Evolutionary conservation across 1,140 invertebrate genomes (phyloP).

Genomic region (Drosophila tristis): DNA sequence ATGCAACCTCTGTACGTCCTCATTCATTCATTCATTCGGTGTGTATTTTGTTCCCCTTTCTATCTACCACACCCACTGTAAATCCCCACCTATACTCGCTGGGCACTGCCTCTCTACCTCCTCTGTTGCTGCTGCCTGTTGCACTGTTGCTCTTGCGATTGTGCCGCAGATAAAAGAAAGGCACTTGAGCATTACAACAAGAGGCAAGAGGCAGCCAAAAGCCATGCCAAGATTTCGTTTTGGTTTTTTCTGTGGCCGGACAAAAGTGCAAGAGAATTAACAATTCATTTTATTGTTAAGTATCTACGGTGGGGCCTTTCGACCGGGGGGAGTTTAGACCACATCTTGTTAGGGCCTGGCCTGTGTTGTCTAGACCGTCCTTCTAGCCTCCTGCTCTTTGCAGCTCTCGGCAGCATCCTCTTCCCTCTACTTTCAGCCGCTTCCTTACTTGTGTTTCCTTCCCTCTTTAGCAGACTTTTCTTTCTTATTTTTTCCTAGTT

Average conservation of each 20-base stretch:
- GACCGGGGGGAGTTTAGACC: constrained; percentile 39
- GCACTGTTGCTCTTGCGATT: constrained; percentile 51
- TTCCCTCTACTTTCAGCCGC: too few relatives aligned
- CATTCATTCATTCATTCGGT: too few relatives aligned
- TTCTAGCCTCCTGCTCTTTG: background rate
- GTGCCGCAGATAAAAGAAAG: constrained; percentile 79
- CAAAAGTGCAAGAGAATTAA: constrained; percentile 79
- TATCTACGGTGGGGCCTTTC: constrained; percentile 37
- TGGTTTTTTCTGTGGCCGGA: constrained; percentile 12
- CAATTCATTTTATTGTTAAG: constrained; percentile 83
- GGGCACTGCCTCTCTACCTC: constrained; percentile 5
- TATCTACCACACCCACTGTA: too few relatives aligned
- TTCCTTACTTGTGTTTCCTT: too few relatives aligned
- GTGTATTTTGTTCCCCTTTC: background rate
- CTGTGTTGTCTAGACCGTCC: too few relatives aligned
- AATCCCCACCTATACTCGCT: background rate
- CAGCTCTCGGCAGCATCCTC: constrained; percentile 9
- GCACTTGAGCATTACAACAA: constrained; percentile 75
- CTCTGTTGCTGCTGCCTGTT: constrained; percentile 17
- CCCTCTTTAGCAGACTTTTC: too few relatives aligned
- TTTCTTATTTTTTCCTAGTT: constrained; percentile 54
- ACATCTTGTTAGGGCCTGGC: constrained; percentile 63
- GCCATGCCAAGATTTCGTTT: constrained; percentile 36
- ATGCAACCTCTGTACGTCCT: too few relatives aligned
- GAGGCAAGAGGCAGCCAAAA: constrained; percentile 38